A percentile compares a stretch with the other conserved stretches of the same genome.
Conservation (phyloP, 2,797 vertebrate species). For the Malacoraja senta region DNA sequence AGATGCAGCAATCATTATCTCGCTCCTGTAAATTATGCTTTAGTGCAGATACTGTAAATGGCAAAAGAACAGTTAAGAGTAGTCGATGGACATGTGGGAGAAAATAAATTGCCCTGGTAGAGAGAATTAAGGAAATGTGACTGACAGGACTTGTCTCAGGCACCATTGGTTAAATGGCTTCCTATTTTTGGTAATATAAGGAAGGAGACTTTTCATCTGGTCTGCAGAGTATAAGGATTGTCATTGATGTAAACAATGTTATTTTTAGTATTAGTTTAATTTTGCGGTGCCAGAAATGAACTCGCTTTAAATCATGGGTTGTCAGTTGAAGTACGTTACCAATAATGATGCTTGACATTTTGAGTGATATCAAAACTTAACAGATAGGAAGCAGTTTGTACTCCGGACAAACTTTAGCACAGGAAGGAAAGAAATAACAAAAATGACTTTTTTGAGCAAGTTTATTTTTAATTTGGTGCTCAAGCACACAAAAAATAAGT, state of each 20-base stretch:
- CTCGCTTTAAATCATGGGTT: background rate
- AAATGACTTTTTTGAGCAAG: background rate
- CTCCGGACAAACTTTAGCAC: background rate
- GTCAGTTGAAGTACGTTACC: background rate
- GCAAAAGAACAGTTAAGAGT: too few species aligned
- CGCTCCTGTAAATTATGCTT: too few species aligned
- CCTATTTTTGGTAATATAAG: too few species aligned
- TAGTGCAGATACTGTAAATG: too few species aligned
- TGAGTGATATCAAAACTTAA: background rate
- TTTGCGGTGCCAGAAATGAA: background rate
- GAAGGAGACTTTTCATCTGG: background rate
- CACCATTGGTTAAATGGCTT: too few species aligned
- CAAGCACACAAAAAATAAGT: background rate
- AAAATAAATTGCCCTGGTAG: too few species aligned
- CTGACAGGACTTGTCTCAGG: too few species aligned
- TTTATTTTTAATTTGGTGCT: background rate
- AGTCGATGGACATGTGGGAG: too few species aligned
- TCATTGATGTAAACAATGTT: background rate
- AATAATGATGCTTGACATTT: background rate
- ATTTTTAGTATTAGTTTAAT: background rate
- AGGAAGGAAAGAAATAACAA: background rate
- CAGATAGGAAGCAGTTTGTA: background rate
- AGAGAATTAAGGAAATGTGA: too few species aligned
- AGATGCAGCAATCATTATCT: too few species aligned
- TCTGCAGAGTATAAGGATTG: background rate